Evolutionary conservation across 2,797 vertebrate species (phyloP).

Genomic region (Tamandua tetradactyla): DNA sequence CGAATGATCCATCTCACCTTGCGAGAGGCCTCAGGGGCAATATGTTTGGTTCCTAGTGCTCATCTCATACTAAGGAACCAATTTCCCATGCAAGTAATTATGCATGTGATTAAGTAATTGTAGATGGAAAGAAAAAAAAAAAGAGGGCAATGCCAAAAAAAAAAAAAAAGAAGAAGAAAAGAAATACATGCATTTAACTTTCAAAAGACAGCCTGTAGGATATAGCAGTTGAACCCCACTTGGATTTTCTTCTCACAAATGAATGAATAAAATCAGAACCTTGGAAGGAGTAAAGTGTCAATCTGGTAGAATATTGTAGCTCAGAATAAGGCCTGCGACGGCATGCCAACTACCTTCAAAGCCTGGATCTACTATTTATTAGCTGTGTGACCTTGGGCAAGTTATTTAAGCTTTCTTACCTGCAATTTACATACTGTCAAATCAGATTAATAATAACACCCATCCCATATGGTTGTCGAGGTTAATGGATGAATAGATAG

Average conservation of each 20-base stretch:
- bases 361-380: not conserved
- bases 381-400: not conserved
- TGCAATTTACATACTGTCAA: not conserved
- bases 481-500: not conserved
- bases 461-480: not conserved
- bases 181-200: slow-evolving; percentile 24
- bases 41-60: not conserved
- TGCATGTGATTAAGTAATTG: slow-evolving; percentile 70
- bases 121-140: not conserved
- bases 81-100: slow-evolving; percentile 66
- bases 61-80: slow-evolving; percentile 8
- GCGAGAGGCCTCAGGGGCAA: not conserved
- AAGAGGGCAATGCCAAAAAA: not conserved
- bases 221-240: not conserved
- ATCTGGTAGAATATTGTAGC: not conserved
- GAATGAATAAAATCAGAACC: slow-evolving; percentile 61
- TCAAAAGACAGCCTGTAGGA: not conserved
- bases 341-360: not conserved
- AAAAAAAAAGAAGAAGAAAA: too few relatives aligned
- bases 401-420: not conserved
- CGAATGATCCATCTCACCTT: slow-evolving; percentile 49
- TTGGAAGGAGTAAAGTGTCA: slow-evolving; percentile 17
- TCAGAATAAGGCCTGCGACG: not conserved
- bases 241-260: slow-evolving; percentile 65
- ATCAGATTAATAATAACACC: not conserved